Evolutionary conservation across 2,113 vertebrate genomes (phyloP).

Genomic region (Isichthys henryi): DNA sequence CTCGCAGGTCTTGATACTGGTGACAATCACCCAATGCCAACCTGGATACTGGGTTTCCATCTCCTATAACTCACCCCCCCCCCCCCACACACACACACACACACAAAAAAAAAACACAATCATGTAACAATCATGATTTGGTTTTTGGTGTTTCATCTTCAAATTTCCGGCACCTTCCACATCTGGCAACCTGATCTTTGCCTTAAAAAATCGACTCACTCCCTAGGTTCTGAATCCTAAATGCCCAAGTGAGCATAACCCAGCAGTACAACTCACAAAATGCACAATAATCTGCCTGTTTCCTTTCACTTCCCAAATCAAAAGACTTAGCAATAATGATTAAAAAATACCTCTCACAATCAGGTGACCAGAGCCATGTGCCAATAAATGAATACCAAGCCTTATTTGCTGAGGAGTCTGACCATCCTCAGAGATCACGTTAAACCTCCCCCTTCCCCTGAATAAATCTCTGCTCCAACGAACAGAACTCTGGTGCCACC

Average conservation of each 20-base stretch:
- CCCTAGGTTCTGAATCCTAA: not conserved
- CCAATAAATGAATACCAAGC: conserved; percentile 12
- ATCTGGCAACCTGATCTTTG: not conserved
- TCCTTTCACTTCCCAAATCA: not conserved
- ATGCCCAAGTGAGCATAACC: not conserved
- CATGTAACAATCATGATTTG: not conserved
- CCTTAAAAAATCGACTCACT: not conserved
- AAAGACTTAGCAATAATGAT: not conserved
- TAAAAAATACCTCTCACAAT: not conserved
- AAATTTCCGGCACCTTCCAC: not conserved
- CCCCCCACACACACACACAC: not conserved
- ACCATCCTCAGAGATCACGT: conserved; percentile 27
- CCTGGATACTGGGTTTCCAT: not conserved
- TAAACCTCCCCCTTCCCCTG: conserved; percentile 29
- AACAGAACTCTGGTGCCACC: conserved; percentile 22
- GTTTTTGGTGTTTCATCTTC: not conserved
- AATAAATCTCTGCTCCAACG: conserved; percentile 35
- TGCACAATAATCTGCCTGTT: not conserved
- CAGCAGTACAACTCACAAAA: not conserved
- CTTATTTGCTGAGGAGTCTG: conserved; percentile 48
- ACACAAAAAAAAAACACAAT: no score
- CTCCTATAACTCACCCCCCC: not conserved
- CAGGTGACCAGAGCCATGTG: not conserved
- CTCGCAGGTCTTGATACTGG: not conserved
- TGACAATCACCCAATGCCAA: not conserved